Conservation (phyloP, 2,888 invertebrate genomes). For the Cheilosia vernalis region DNA sequence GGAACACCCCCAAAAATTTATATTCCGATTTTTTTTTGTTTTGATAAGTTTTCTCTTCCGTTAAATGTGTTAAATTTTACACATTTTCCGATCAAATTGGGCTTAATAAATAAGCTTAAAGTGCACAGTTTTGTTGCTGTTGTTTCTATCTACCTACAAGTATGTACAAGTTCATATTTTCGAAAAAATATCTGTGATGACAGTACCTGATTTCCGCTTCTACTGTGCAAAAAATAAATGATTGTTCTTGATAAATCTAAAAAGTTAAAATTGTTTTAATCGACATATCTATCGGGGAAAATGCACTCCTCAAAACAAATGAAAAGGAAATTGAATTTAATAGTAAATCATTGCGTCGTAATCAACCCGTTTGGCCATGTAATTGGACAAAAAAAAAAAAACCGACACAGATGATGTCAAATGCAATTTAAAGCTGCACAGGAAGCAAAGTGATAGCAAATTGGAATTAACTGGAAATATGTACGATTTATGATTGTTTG, state of each 20-base stretch:
- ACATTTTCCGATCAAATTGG: neutral
- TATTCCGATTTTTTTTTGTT: slow-evolving; percentile 63
- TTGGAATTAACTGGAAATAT: too few species aligned
- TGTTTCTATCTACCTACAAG: slow-evolving; percentile 13
- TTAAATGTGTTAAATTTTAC: slow-evolving; percentile 26
- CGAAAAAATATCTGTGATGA: neutral
- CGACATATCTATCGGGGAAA: neutral
- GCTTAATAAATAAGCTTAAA: slow-evolving; percentile 10
- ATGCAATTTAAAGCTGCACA: slow-evolving; percentile 15
- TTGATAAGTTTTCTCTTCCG: slow-evolving; percentile 62
- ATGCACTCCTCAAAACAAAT: neutral
- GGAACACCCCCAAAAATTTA: slow-evolving; percentile 58
- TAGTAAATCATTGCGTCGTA: slow-evolving; percentile 33
- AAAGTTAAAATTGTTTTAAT: neutral
- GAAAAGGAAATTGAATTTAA: neutral
- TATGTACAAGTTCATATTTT: slow-evolving; percentile 14
- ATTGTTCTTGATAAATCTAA: neutral
- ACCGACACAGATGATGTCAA: slow-evolving; percentile 35
- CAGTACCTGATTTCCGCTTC: neutral
- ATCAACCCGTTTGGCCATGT: slow-evolving; percentile 10
- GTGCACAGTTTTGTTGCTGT: neutral
- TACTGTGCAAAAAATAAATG: neutral
- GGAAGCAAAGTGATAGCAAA: too few species aligned
- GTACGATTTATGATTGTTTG: neutral
- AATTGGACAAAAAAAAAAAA: slow-evolving; percentile 14